Percentiles rank a stretch among this genome's conserved stretches.
phyloP scores from a whole-genome alignment of 2,797 vertebrate species.

The Anguilla megastoma region DNA sequence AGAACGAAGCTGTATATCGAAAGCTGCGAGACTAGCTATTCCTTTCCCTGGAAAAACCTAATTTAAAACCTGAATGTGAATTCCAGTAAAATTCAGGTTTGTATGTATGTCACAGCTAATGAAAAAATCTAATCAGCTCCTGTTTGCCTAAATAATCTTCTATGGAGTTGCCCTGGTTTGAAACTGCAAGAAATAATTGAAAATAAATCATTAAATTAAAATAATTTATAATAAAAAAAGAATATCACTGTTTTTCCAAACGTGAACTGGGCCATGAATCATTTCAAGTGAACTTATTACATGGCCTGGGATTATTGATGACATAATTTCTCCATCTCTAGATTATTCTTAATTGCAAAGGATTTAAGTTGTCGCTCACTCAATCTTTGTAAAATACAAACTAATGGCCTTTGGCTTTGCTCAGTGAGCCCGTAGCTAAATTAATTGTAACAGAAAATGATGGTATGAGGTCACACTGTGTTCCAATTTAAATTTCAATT shows the following conservation, averaged over 20 bases:
- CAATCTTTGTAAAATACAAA: not conserved
- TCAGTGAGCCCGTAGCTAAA: not conserved
- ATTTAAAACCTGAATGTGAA: not conserved
- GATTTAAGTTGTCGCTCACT: slow-evolving; percentile 1
- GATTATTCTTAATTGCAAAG: not conserved
- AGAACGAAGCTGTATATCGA: not conserved
- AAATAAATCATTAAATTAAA: not conserved
- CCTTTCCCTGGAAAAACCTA: not conserved
- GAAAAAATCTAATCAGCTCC: not conserved
- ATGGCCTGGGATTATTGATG: not conserved
- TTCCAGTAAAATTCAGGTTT: not conserved
- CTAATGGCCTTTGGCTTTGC: not conserved
- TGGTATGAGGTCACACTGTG: slow-evolving; percentile 8
- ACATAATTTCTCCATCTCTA: not conserved
- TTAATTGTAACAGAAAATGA: not conserved
- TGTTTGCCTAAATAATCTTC: not conserved
- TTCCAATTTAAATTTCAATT: slow-evolving; percentile 24
- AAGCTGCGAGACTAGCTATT: not conserved
- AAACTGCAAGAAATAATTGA: not conserved
- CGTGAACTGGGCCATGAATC: not conserved
- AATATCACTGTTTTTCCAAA: not conserved
- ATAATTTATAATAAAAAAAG: not conserved
- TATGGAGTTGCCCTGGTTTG: not conserved
- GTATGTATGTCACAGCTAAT: not conserved
- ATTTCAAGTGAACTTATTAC: not conserved